Evolutionary conservation across 2,113 vertebrate species (phyloP).

Genomic region (Labeo catla): DNA sequence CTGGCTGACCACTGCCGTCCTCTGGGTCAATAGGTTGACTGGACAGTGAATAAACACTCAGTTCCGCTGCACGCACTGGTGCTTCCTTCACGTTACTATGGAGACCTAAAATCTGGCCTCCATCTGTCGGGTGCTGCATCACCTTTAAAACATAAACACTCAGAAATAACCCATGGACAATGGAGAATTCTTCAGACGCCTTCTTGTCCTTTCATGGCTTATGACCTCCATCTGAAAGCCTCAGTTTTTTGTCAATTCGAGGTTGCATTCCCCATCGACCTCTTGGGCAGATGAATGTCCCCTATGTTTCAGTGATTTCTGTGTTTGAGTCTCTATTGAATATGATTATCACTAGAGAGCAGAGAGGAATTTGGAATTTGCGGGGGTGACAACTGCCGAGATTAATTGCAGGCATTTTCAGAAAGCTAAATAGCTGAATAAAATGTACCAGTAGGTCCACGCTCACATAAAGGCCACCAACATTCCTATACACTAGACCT

Average conservation of each 20-base stretch:
- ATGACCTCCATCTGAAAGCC: neutral
- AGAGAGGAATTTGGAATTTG: constrained; percentile 12
- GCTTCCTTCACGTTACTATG: constrained; percentile 69
- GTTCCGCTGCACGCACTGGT: constrained; percentile 63
- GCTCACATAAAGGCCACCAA: neutral
- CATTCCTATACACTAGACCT: neutral
- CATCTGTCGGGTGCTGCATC: constrained; percentile 68
- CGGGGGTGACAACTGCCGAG: constrained; percentile 23
- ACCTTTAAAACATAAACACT: constrained; percentile 56
- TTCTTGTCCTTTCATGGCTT: neutral
- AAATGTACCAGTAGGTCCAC: neutral
- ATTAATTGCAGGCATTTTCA: constrained; percentile 45
- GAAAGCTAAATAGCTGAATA: constrained; percentile 21
- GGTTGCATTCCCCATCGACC: neutral
- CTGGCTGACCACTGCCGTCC: constrained; percentile 52
- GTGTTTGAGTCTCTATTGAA: constrained; percentile 2
- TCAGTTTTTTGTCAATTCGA: neutral
- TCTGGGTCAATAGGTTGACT: constrained; percentile 68
- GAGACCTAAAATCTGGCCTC: constrained; percentile 67
- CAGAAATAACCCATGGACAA: constrained; percentile 21
- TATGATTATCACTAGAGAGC: constrained; percentile 6
- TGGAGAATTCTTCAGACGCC: neutral
- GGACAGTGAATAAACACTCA: constrained; percentile 67
- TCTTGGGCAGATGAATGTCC: neutral
- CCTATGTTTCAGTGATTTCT: neutral